Base-by-base conservation (phyloP, 1,140 invertebrate genomes). In the Drosophila micromelanica region DNA sequence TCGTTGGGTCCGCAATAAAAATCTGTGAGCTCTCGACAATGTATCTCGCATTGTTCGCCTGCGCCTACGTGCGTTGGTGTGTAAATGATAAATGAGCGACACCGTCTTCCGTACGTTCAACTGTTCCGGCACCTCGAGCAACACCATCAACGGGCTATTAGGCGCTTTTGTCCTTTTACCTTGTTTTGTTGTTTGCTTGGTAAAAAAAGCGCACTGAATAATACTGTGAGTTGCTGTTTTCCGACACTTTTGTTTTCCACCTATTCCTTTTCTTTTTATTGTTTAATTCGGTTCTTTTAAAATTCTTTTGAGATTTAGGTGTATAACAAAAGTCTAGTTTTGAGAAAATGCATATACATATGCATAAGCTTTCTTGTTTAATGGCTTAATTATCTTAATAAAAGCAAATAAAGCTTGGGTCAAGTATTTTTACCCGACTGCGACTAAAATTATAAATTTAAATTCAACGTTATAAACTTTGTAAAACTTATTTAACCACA, bases 31-130 rank as follows among this genome's bases (percentile, higher is more conserved):
- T 67, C 60, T 35, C 9, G 37, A 20, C 69, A 37, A 48, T 61
- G 63, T 63, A 52, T 78, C 74, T 73, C 54, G 61, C 73, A 76
- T 77, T 80, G 81, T 86, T 77, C 49, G 52, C 72, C 75, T 73
- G 78, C 69, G 77, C 76, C 73, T 70, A 75, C 82, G 84, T 87
- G 82, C 82, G 84, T 79, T 87, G 82, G 82, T 76, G 82, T 87
- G 82, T 87, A 87, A 87, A 87, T 87, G 82, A 87, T 87, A 87
- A 87, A 87, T 87, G 84, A 89, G 84, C 75, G 78, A 73, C 72
- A 77, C 73, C 45, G 62, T 73, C 73, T 56, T 52, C 57, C 60
- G 60, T 45, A 61, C 78, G 46, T 63, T 60, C 78, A 62, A 82
- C 80, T 75, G 64, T 69, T 75, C 71, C 71, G 70, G 70, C 78